phyloP scores from a whole-genome alignment of 2,888 invertebrate species.

The Falcaria lacertinaria region DNA sequence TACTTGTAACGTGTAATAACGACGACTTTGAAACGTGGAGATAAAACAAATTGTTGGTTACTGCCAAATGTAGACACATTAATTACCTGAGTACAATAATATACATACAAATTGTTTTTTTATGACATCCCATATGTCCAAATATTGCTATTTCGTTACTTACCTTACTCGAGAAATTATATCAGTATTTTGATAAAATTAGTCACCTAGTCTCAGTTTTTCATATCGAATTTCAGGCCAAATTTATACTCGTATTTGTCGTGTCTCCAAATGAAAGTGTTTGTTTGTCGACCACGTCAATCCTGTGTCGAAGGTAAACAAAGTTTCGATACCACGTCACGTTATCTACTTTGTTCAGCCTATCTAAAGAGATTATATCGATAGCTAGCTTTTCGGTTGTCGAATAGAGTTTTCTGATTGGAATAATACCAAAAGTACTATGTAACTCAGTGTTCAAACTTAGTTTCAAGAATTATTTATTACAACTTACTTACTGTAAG shows the following conservation, averaged over 20 bases:
- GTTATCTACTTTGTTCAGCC: too few relatives aligned
- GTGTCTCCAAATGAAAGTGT: slow-evolving; percentile 2
- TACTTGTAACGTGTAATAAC: not conserved
- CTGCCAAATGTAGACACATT: not conserved
- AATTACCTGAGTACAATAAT: not conserved
- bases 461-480: too few relatives aligned
- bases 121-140: not conserved
- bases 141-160: too few relatives aligned
- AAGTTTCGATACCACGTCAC: slow-evolving; percentile 1
- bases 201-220: too few relatives aligned
- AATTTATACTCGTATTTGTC: not conserved
- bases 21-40: not conserved
- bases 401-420: too few relatives aligned
- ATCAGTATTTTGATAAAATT: too few relatives aligned
- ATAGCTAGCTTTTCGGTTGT: too few relatives aligned
- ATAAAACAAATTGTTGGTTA: not conserved
- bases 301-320: not conserved
- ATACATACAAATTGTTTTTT: not conserved
- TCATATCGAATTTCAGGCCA: not conserved
- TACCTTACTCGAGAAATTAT: too few relatives aligned
- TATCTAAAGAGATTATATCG: too few relatives aligned
- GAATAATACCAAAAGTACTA: too few relatives aligned
- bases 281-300: not conserved
- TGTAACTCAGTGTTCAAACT: too few relatives aligned
- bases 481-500: too few relatives aligned